Conservation (phyloP, 2,113 vertebrate genomes). For the Panurus biarmicus region DNA sequence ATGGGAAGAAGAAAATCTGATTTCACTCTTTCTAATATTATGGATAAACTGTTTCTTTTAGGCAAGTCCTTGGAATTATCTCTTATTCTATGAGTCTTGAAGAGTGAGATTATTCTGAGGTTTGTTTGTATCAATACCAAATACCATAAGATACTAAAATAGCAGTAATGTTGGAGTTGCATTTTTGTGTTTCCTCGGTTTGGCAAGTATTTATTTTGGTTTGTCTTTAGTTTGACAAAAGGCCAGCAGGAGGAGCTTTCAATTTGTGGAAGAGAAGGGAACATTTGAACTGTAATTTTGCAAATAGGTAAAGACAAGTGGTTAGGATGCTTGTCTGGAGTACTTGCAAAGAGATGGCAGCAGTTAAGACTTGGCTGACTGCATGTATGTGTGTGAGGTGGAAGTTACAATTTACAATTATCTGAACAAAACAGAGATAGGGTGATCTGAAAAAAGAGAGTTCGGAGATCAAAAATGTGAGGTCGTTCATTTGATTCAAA, state of each 20-base stretch:
- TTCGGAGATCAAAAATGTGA: neutral
- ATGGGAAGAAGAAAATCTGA: neutral
- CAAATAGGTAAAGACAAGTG: neutral
- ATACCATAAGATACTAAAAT: neutral
- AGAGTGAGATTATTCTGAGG: neutral
- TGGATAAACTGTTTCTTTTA: neutral
- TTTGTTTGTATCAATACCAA: neutral
- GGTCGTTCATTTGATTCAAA: neutral
- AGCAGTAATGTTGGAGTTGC: neutral
- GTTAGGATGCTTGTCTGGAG: neutral
- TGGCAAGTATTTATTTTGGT: neutral
- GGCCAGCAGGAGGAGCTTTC: slow-evolving; percentile 36
- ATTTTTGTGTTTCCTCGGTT: neutral
- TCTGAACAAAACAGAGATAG: neutral
- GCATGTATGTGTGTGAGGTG: rapidly evolving
- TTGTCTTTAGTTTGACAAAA: neutral
- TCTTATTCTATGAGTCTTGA: neutral
- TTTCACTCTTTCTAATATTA: neutral
- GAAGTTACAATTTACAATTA: neutral
- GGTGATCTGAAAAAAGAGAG: neutral
- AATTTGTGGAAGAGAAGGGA: neutral
- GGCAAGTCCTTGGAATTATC: neutral
- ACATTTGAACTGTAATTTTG: neutral
- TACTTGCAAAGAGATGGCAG: neutral
- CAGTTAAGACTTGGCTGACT: neutral